Percentiles rank a stretch among this genome's conserved stretches.
Conservation (phyloP, 2,888 invertebrate genomes). For the Cinara cedri region DNA sequence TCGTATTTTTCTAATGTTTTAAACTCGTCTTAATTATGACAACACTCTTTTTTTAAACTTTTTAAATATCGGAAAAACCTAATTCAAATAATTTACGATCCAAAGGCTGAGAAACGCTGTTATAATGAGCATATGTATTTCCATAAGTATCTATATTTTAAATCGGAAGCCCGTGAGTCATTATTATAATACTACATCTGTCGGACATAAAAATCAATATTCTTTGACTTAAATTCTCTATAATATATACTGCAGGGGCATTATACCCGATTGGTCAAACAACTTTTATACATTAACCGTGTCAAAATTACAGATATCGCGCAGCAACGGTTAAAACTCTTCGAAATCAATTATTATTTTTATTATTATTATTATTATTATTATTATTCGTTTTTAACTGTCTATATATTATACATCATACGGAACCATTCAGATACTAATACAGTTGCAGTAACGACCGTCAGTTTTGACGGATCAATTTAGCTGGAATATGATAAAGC, state of each 20-base stretch:
- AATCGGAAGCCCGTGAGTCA: not conserved
- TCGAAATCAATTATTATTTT: slow-evolving; percentile 37
- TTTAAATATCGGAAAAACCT: too few relatives aligned
- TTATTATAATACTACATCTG: not conserved
- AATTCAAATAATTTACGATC: too few relatives aligned
- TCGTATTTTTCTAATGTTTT: too few relatives aligned
- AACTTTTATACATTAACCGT: not conserved
- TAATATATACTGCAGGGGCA: not conserved
- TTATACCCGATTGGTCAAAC: slow-evolving; percentile 19
- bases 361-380: too few relatives aligned
- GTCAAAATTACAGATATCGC: slow-evolving; percentile 6
- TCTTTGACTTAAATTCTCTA: not conserved
- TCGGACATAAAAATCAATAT: not conserved
- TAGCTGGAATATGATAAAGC: not conserved
- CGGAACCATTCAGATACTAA: not conserved
- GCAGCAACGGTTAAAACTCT: slow-evolving; percentile 30
- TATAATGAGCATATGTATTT: too few relatives aligned
- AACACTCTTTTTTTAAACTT: too few relatives aligned
- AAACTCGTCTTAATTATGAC: too few relatives aligned
- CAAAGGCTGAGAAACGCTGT: too few relatives aligned
- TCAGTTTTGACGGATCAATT: slow-evolving; percentile 52
- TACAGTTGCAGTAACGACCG: slow-evolving; percentile 7
- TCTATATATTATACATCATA: not conserved
- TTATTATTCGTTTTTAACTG: too few relatives aligned
- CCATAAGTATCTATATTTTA: too few relatives aligned